Conservation (phyloP, 1,140 invertebrate genomes). For the Pogonomyrmex barbatus region DNA sequence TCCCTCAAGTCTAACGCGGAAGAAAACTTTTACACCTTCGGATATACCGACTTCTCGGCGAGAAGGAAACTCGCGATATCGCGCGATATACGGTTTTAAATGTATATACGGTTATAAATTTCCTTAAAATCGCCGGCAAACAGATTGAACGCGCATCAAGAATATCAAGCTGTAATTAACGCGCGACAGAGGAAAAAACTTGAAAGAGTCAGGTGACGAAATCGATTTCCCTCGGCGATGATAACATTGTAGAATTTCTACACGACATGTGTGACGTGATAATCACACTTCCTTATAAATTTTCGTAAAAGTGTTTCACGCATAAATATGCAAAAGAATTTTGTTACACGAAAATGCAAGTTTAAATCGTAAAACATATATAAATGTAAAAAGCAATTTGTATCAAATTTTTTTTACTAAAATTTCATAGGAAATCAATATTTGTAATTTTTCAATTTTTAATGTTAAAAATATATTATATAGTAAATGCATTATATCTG, state of each 20-base stretch:
- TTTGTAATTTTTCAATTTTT: constrained; percentile 1
- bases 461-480: background rate
- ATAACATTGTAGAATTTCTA: constrained; percentile 1
- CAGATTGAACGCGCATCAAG: background rate
- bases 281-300: background rate
- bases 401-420: background rate
- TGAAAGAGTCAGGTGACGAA: background rate
- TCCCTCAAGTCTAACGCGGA: constrained; percentile 12
- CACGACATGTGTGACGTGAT: background rate
- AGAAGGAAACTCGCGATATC: constrained; percentile 23
- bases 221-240: background rate
- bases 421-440: background rate
- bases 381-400: background rate
- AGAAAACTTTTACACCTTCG: constrained; percentile 39
- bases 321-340: background rate
- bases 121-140: background rate
- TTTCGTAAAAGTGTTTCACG: background rate
- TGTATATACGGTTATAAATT: background rate
- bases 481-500: background rate
- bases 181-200: background rate
- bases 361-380: background rate
- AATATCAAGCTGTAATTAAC: constrained; percentile 40
- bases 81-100: background rate
- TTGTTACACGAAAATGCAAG: background rate
- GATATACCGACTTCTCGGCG: background rate